Evolutionary conservation across 2,888 invertebrate species (phyloP), one percentile per base, ranked within the genome.

Genomic region (Heliconius sara): DNA sequence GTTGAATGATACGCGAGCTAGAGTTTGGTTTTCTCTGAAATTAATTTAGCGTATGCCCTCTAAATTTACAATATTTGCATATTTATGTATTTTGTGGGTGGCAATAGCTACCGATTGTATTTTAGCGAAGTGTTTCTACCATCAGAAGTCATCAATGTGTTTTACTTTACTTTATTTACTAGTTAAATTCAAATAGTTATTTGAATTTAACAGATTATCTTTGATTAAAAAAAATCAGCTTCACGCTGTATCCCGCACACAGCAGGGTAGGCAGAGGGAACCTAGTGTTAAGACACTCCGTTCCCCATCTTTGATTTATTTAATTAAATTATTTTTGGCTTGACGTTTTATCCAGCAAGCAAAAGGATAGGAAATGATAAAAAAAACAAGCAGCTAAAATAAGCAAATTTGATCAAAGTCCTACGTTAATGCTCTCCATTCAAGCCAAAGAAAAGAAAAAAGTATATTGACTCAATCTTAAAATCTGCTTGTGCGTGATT

Each of bases 401-500:
- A 19, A 52, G 12, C 4, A n/a, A 63, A 25, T 63, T n/a, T n/a
- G 60, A 22, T 60, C 60, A 60, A 60, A n/a, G 60, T n/a, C 60
- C 60, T 60, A 60, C 60, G 3, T n/a, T 60, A 60, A 60, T 60
- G 60, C 60, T 60, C 10, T n/a, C n/a, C 60, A 60, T 60, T n/a
- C 60, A n/a, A 60, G 60, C 60, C 60, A 60, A 22, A 22, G 60
- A n/a, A 22, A 60, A n/a, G n/a, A 60, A 65, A 65, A 65, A 65
- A 12, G 12, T 65, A 25, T 25, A 27, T 65, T 34, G 30, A 43
- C n/a, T 68, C 52, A 34, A 52, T 77, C 39, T 70, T 66, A 34
- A 60, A 39, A 60, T 25, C 77, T 70, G 57, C 39, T 79, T 79
- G 78, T 79, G 78, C 78, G 78, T 79, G 74, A 57, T 74, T 79